Conservation (phyloP, 2,797 vertebrate genomes). For the Psittacula derbiana region DNA sequence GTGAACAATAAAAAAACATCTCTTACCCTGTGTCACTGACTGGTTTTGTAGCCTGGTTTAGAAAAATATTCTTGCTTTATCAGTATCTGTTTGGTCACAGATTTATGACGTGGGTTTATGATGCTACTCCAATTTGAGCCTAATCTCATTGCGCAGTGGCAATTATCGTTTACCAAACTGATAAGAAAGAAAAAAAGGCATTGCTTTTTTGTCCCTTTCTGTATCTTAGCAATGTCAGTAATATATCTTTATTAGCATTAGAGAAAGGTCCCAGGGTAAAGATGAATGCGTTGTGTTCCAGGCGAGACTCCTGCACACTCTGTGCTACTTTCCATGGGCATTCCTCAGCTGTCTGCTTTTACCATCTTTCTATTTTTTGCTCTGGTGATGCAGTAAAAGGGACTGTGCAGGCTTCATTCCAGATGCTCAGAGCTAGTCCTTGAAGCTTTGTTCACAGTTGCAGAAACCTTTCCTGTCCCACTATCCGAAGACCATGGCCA, state of each 20-base stretch:
- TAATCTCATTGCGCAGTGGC: neutral
- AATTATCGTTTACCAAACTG: neutral
- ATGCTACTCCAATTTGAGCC: neutral
- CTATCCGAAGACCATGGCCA: rapidly evolving
- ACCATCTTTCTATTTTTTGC: neutral
- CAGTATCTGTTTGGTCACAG: neutral
- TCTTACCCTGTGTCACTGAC: neutral
- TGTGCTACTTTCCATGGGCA: neutral
- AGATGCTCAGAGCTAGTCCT: neutral
- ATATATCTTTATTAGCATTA: neutral
- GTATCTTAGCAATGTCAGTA: neutral
- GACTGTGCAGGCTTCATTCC: neutral
- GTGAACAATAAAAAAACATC: constrained; percentile 37
- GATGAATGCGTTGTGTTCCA: neutral
- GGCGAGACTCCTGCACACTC: neutral
- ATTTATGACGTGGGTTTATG: neutral
- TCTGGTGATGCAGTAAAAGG: neutral
- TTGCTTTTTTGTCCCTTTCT: neutral
- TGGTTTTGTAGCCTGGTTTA: neutral
- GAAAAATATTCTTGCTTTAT: neutral
- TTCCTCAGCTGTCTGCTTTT: neutral
- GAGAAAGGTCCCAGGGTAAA: neutral
- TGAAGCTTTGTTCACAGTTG: neutral
- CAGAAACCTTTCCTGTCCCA: neutral
- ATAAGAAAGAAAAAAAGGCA: neutral